Evolutionary conservation across 2,888 invertebrate genomes (phyloP).

Genomic region (Apoderus coryli): DNA sequence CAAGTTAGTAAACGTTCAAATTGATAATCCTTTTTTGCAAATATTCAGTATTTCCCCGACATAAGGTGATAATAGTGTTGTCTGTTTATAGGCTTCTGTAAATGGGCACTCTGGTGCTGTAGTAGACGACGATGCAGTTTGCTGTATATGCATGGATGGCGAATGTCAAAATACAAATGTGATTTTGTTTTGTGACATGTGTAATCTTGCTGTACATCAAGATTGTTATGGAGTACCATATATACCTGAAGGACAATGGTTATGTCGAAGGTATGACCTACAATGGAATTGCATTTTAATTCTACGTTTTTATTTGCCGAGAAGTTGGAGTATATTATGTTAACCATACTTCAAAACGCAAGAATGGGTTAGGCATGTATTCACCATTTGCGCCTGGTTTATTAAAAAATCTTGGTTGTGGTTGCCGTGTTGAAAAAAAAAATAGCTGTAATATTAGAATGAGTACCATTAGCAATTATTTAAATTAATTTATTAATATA

Average conservation of each 20-base stretch:
- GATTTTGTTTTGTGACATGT: slow-evolving; percentile 99
- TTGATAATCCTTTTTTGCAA: neutral
- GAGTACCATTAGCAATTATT: too few relatives aligned
- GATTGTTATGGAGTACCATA: slow-evolving; percentile 87
- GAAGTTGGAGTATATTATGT: too few relatives aligned
- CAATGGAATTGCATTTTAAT: too few relatives aligned
- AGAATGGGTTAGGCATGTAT: too few relatives aligned
- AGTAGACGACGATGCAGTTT: slow-evolving; percentile 95
- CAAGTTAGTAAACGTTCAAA: slow-evolving; percentile 40
- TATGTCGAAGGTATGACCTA: slow-evolving; percentile 52
- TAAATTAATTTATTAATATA: too few relatives aligned
- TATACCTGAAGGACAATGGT: slow-evolving; percentile 66
- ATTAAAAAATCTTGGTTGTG: too few relatives aligned
- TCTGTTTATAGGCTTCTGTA: slow-evolving; percentile 43
- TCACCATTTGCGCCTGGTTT: too few relatives aligned
- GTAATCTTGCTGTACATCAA: slow-evolving; percentile 97
- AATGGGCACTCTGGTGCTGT: slow-evolving; percentile 58
- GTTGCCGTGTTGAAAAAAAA: too few relatives aligned
- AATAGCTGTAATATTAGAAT: too few relatives aligned
- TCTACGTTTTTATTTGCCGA: too few relatives aligned
- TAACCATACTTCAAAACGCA: too few relatives aligned
- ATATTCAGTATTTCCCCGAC: neutral
- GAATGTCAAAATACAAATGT: slow-evolving; percentile 98
- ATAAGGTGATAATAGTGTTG: too few relatives aligned
- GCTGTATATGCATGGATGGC: slow-evolving; percentile 97